phyloP scores from a whole-genome alignment of 2,113 vertebrate genomes.

The Thymallus thymallus region DNA sequence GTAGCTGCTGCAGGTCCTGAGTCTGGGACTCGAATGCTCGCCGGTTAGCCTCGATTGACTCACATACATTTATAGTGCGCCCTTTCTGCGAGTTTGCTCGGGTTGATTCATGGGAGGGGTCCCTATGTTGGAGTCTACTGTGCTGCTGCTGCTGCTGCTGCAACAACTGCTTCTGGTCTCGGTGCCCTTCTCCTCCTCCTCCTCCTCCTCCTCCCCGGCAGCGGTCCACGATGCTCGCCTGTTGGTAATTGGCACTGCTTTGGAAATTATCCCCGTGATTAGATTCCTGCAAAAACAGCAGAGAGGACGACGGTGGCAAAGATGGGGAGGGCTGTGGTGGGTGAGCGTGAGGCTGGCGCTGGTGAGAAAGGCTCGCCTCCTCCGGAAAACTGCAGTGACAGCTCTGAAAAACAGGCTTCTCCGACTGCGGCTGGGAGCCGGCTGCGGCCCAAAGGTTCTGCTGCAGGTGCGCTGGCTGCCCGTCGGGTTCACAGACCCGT shows the following conservation, averaged over 20 bases:
- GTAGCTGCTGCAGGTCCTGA: conserved; percentile 59
- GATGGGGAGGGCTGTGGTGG: conserved; percentile 71
- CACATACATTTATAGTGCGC: conserved; percentile 62
- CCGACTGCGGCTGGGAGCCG: conserved; percentile 53
- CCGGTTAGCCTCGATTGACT: conserved; percentile 59
- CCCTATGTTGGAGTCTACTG: conserved; percentile 66
- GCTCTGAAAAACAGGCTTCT: conserved; percentile 65
- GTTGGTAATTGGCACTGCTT: conserved; percentile 68
- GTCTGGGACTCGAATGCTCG: conserved; percentile 61
- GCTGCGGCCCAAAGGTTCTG: conserved; percentile 68
- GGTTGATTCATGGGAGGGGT: conserved; percentile 72
- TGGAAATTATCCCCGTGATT: conserved; percentile 59
- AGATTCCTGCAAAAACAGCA: conserved; percentile 59
- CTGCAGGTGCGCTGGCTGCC: conserved; percentile 58
- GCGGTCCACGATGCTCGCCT: conserved; percentile 67
- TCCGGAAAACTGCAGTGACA: conserved; percentile 72
- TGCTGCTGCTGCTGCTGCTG: conserved; percentile 65
- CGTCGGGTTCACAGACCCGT: conserved; percentile 34
- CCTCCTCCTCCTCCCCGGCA: conserved; percentile 63
- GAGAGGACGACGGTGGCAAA: conserved; percentile 59
- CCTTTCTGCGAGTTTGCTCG: conserved; percentile 68
- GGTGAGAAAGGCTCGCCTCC: conserved; percentile 60
- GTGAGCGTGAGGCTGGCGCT: conserved; percentile 53
- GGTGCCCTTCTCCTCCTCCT: conserved; percentile 60
- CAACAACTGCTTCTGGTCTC: conserved; percentile 71